These are phyloP conservation scores for Papilio gigon DNA, from an alignment of 2,888 invertebrate genomes.

Conservation along the genomic window DNA sequence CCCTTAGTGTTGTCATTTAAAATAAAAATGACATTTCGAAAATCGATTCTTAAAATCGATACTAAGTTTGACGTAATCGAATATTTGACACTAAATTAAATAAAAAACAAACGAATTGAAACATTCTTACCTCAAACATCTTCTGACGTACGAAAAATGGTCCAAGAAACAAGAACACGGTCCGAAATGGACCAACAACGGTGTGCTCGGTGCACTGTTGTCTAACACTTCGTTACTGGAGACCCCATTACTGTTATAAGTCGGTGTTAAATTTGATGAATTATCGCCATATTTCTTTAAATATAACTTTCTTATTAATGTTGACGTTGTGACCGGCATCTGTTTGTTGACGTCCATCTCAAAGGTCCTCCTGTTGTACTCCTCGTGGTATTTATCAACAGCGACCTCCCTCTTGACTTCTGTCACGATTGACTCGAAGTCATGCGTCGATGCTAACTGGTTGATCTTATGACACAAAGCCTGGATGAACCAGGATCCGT, in stretches of 20 bases:
- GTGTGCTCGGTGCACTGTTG: conserved; percentile 46
- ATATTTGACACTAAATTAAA: too few species aligned
- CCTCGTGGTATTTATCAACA: conserved; percentile 56
- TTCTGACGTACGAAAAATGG: conserved; percentile 59
- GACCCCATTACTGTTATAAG: conserved; percentile 31
- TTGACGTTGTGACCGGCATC: conserved; percentile 60
- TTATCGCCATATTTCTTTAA: conserved; percentile 54
- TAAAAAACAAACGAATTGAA: not conserved
- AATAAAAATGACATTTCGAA: too few species aligned
- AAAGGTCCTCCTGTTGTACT: conserved; percentile 53
- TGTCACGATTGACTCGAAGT: conserved; percentile 66
- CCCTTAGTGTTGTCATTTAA: too few species aligned
- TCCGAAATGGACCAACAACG: conserved; percentile 51
- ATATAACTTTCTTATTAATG: conserved; percentile 63
- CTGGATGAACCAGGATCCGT: conserved; percentile 73
- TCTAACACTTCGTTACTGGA: conserved; percentile 51
- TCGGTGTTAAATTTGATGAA: conserved; percentile 23
- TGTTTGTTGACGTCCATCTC: conserved; percentile 61
- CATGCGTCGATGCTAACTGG: conserved; percentile 52
- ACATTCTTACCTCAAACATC: conserved; percentile 54
- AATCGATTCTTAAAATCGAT: too few species aligned
- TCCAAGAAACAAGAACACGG: conserved; percentile 58
- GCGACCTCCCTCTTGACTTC: conserved; percentile 68
- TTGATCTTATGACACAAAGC: conserved; percentile 65
- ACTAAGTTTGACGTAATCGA: too few species aligned